phyloP scores from a whole-genome alignment of 2,888 invertebrate species.

The Anoncus sp. region DNA sequence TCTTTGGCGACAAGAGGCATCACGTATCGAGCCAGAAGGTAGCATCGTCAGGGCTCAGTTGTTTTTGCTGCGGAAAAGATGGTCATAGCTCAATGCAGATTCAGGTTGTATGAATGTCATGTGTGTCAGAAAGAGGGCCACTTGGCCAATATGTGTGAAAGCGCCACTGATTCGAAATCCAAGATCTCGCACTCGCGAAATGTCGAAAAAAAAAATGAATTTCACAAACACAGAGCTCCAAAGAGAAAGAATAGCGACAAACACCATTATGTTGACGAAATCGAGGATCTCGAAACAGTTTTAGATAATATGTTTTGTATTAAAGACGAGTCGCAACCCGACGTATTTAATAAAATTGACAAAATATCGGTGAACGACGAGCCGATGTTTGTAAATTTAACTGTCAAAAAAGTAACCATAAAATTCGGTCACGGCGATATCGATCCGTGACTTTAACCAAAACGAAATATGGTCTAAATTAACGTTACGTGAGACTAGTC shows the following conservation, averaged over 20 bases:
- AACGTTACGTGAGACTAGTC: conserved; percentile 19
- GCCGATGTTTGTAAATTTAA: conserved; percentile 26
- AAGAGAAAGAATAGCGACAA: conserved; percentile 10
- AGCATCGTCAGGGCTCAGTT: not conserved
- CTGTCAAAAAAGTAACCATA: conserved; percentile 3
- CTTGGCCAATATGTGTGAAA: conserved; percentile 15
- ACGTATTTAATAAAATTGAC: not conserved
- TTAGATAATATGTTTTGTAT: conserved; percentile 26
- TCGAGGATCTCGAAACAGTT: conserved; percentile 18
- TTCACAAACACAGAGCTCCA: not conserved
- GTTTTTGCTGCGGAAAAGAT: conserved; percentile 39
- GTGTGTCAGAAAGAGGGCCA: conserved; percentile 28
- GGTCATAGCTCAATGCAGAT: conserved; percentile 39
- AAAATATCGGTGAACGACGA: not conserved
- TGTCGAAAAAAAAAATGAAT: not conserved
- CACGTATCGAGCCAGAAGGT: not conserved
- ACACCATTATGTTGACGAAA: conserved; percentile 38
- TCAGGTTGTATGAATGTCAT: conserved; percentile 27
- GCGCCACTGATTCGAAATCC: not conserved
- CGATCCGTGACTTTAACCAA: conserved; percentile 9
- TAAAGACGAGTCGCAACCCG: not conserved
- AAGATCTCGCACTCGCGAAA: not conserved
- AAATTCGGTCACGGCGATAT: conserved; percentile 36
- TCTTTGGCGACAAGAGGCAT: not conserved
- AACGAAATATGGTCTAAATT: not conserved